Conservation (phyloP, 1,140 invertebrate genomes). For the Wasmannia auropunctata region DNA sequence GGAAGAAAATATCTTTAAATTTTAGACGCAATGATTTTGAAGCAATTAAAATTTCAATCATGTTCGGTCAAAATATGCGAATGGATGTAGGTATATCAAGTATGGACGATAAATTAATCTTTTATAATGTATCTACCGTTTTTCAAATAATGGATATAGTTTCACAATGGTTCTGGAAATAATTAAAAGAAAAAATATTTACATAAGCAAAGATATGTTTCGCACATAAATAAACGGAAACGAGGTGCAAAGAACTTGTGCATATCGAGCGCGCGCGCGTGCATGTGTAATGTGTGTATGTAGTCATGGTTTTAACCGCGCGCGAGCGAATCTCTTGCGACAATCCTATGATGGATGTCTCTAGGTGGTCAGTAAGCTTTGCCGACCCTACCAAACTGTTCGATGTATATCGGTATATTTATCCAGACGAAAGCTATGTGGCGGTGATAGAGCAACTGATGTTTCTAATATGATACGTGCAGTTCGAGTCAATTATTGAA, state of each 20-base stretch:
- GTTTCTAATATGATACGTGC: slow-evolving; percentile 49
- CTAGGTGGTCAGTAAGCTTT: slow-evolving; percentile 73
- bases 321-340: slow-evolving; percentile 69
- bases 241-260: slow-evolving; percentile 9
- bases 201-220: neutral
- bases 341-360: slow-evolving; percentile 83
- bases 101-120: too few relatives aligned
- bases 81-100: too few relatives aligned
- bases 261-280: neutral
- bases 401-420: slow-evolving; percentile 77
- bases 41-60: neutral
- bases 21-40: neutral
- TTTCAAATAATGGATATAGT: neutral
- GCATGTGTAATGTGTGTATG: slow-evolving; percentile 25
- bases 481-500: slow-evolving; percentile 54
- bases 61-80: too few relatives aligned
- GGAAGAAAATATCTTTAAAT: neutral
- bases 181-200: neutral
- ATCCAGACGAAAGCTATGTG: slow-evolving; percentile 82
- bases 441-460: slow-evolving; percentile 75
- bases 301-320: slow-evolving; percentile 50
- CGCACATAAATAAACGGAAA: neutral
- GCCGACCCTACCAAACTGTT: slow-evolving; percentile 60
- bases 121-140: neutral
- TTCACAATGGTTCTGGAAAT: slow-evolving; percentile 49